A percentile compares a stretch with the other conserved stretches of the same genome.
Conservation (phyloP, 2,113 vertebrate species). For the Saccopteryx bilineata region DNA sequence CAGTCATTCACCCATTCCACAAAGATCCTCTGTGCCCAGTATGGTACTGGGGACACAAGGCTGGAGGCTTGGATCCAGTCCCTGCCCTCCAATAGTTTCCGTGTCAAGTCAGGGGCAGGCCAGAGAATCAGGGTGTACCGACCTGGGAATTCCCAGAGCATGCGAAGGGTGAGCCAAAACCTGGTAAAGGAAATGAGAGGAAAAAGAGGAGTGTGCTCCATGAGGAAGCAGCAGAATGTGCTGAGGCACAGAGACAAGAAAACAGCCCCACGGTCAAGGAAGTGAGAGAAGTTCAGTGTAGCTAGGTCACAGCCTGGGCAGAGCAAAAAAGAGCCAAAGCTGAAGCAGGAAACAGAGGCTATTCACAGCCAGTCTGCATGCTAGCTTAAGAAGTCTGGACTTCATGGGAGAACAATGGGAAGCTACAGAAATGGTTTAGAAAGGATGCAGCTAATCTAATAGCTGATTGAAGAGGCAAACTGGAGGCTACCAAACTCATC, state of each 20-base stretch:
- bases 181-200: not conserved
- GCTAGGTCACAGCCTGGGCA: not conserved
- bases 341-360: not conserved
- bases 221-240: not conserved
- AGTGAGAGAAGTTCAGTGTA: not conserved
- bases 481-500: slow-evolving; percentile 20
- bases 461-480: slow-evolving; percentile 47
- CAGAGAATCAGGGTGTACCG: not conserved
- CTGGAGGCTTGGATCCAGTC: not conserved
- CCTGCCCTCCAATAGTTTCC: not conserved
- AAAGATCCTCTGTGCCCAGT: not conserved
- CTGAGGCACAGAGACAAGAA: not conserved
- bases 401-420: not conserved
- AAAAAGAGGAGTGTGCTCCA: not conserved
- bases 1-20: not conserved
- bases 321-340: slow-evolving; percentile 46
- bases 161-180: not conserved
- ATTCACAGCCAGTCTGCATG: not conserved
- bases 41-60: not conserved
- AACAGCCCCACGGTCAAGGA: not conserved
- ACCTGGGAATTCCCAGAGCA: not conserved
- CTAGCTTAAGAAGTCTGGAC: not conserved
- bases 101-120: not conserved
- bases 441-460: slow-evolving; percentile 18
- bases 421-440: slow-evolving; percentile 30